Percentiles rank a stretch among this genome's conserved stretches.
Evolutionary conservation across 2,113 vertebrate genomes (phyloP).

Genomic region (Saccopteryx bilineata): DNA sequence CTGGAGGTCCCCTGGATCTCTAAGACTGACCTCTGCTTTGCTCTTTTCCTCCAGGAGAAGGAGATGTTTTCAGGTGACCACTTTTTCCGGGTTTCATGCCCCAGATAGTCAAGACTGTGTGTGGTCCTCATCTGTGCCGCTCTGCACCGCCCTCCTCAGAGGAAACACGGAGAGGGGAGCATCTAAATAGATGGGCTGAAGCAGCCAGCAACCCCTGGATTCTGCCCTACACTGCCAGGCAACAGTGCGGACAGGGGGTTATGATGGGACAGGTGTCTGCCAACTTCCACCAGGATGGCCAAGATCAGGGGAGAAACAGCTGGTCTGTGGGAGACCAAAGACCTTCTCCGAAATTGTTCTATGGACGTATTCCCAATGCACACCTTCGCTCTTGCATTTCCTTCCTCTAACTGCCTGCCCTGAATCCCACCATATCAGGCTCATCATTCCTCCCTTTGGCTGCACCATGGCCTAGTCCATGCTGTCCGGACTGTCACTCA

Average conservation of each 20-base stretch:
- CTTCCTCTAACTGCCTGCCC: background rate
- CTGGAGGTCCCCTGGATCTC: background rate
- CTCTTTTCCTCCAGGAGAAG: background rate
- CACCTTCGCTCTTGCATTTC: background rate
- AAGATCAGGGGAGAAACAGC: background rate
- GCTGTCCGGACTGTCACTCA: background rate
- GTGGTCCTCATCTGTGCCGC: accelerated
- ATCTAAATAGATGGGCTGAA: background rate
- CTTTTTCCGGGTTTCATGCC: no score
- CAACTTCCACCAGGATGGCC: background rate
- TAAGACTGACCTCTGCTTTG: background rate
- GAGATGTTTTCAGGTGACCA: background rate
- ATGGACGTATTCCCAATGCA: background rate
- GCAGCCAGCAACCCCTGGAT: background rate
- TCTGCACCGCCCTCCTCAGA: background rate
- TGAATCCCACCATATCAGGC: background rate
- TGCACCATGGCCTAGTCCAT: background rate
- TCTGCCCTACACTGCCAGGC: background rate
- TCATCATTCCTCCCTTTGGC: background rate
- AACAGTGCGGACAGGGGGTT: no score
- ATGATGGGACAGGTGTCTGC: background rate
- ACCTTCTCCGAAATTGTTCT: background rate
- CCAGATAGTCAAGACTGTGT: background rate
- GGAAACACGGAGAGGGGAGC: background rate
- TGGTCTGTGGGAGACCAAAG: background rate